Conservation (phyloP, 2,113 vertebrate species). For the Myrmophylax atrothorax region DNA sequence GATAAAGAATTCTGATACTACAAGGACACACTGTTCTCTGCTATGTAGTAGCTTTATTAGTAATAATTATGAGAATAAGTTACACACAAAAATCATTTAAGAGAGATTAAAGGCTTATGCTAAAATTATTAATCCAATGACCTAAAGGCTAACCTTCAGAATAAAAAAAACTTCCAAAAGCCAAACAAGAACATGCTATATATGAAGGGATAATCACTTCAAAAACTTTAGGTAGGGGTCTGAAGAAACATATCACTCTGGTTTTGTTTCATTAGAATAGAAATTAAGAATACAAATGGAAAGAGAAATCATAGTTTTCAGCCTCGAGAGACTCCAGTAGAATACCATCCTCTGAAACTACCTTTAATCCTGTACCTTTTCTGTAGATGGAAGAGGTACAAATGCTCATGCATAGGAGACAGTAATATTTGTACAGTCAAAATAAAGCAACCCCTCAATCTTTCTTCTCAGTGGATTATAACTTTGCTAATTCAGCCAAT, state of each 20-base stretch:
- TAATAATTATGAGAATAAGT: conserved; percentile 21
- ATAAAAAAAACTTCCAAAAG: neutral
- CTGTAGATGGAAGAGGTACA: neutral
- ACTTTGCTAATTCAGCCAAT: neutral
- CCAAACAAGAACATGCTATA: neutral
- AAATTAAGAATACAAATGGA: neutral
- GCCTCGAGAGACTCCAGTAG: neutral
- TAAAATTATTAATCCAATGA: conserved; percentile 5
- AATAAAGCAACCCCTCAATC: neutral
- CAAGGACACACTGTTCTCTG: neutral
- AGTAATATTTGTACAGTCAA: neutral
- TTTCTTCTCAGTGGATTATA: neutral
- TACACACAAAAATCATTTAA: conserved; percentile 34
- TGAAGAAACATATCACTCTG: neutral
- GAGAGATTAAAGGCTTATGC: conserved; percentile 18
- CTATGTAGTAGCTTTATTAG: neutral
- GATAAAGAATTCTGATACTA: conserved; percentile 17
- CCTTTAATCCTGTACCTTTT: neutral
- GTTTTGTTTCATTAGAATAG: neutral
- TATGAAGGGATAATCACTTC: neutral
- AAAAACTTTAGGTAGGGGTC: neutral
- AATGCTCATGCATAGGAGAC: neutral
- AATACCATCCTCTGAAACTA: neutral
- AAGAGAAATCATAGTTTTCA: neutral
- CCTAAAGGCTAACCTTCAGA: neutral